These are phyloP conservation scores for Pristionchus pacificus DNA, from an alignment of 1,140 invertebrate species.

Conservation along the genomic window DNA sequence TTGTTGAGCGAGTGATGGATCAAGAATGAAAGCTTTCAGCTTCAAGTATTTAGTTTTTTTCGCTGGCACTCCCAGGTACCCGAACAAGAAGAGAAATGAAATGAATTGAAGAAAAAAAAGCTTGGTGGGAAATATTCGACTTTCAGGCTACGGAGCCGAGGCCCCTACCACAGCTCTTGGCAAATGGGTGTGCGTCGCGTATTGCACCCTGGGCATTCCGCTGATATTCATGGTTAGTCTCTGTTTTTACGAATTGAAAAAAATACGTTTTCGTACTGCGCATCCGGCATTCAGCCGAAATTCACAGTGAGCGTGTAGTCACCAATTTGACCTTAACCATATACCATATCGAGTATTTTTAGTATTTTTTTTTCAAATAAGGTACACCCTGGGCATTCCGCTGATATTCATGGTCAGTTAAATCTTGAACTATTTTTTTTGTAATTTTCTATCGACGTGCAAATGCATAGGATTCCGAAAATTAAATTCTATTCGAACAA, in stretches of 20 bases:
- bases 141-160: constrained; percentile 34
- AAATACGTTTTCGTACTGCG: too few species aligned
- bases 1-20: too few species aligned
- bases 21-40: not conserved
- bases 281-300: too few species aligned
- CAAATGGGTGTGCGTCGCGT: constrained; percentile 25
- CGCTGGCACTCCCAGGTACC: not conserved
- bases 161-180: constrained; percentile 8
- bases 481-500: too few species aligned
- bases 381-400: constrained; percentile 26
- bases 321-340: too few species aligned
- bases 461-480: too few species aligned
- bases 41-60: not conserved
- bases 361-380: too few species aligned
- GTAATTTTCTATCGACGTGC: too few species aligned
- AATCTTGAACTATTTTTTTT: too few species aligned
- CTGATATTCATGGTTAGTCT: constrained; percentile 19
- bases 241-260: not conserved
- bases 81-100: not conserved
- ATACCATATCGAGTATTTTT: too few species aligned
- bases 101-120: not conserved
- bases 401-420: constrained; percentile 21
- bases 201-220: constrained; percentile 27
- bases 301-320: too few species aligned
- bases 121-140: too few species aligned